Conservation (phyloP, 2,113 vertebrate species). For the Riparia riparia region DNA sequence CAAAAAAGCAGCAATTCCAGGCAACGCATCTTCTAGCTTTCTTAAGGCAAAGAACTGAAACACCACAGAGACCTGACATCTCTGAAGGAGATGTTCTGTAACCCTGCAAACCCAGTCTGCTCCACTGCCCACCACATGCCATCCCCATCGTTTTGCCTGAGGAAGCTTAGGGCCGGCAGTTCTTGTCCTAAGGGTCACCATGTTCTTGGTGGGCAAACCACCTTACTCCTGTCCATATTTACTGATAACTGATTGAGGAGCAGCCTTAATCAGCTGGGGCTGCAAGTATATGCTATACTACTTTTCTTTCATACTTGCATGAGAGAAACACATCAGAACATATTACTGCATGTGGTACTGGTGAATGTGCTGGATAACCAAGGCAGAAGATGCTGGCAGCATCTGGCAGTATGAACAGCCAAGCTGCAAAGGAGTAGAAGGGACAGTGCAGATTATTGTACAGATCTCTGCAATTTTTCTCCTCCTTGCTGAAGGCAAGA, state of each 20-base stretch:
- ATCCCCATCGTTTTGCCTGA: accelerated
- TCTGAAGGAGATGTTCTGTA: not conserved
- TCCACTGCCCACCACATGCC: not conserved
- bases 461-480: not conserved
- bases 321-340: not conserved
- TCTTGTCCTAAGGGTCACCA: not conserved
- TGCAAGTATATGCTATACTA: not conserved
- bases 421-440: not conserved
- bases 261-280: not conserved
- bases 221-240: not conserved
- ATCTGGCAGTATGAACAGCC: not conserved
- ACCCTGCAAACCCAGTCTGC: not conserved
- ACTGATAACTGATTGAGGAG: not conserved
- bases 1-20: not conserved
- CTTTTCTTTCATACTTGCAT: not conserved
- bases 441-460: not conserved
- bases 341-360: not conserved
- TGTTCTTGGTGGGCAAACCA: not conserved
- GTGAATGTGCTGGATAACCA: not conserved
- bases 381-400: not conserved
- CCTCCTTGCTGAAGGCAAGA: not conserved
- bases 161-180: not conserved
- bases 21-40: not conserved
- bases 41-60: not conserved
- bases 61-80: accelerated